These are phyloP conservation scores for Gerris lacustris DNA, from an alignment of 2,888 invertebrate species.

Conservation along the genomic window DNA sequence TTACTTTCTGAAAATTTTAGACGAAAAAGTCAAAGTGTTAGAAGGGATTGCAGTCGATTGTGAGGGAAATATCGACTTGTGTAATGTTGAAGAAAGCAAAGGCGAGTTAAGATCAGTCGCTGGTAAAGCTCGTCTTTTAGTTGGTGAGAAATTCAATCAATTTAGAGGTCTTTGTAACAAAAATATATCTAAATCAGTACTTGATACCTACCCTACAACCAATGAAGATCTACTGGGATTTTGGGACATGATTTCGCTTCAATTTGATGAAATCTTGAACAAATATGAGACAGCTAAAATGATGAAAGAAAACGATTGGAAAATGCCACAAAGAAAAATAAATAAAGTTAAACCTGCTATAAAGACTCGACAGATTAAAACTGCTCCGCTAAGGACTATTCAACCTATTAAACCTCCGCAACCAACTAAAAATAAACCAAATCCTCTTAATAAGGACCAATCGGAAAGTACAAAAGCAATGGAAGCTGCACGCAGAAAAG, in stretches of 20 bases:
- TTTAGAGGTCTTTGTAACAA: constrained; percentile 67
- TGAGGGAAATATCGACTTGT: constrained; percentile 51
- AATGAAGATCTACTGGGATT: constrained; percentile 84
- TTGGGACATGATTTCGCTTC: constrained; percentile 94
- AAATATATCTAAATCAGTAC: constrained; percentile 42
- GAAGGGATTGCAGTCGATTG: constrained; percentile 52
- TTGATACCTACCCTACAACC: constrained; percentile 60
- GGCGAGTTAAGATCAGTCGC: constrained; percentile 76
- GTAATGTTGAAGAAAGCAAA: constrained; percentile 56
- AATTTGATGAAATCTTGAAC: constrained; percentile 72
- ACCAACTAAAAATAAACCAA: too few relatives aligned
- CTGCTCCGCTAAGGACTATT: too few relatives aligned
- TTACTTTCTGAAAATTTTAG: constrained; percentile 41
- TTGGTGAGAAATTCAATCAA: constrained; percentile 88
- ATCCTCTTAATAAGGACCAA: too few relatives aligned
- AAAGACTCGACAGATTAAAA: too few relatives aligned
- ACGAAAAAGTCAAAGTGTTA: constrained; percentile 58
- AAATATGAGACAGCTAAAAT: constrained; percentile 57
- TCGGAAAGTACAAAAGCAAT: too few relatives aligned
- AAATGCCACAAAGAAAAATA: constrained; percentile 38
- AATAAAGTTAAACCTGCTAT: too few relatives aligned
- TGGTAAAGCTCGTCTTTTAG: constrained; percentile 79
- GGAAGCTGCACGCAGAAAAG: too few relatives aligned
- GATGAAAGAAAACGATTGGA: constrained; percentile 56
- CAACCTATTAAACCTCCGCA: too few relatives aligned